phyloP scores from a whole-genome alignment of 2,888 invertebrate genomes.

The Acronicta aceris region DNA sequence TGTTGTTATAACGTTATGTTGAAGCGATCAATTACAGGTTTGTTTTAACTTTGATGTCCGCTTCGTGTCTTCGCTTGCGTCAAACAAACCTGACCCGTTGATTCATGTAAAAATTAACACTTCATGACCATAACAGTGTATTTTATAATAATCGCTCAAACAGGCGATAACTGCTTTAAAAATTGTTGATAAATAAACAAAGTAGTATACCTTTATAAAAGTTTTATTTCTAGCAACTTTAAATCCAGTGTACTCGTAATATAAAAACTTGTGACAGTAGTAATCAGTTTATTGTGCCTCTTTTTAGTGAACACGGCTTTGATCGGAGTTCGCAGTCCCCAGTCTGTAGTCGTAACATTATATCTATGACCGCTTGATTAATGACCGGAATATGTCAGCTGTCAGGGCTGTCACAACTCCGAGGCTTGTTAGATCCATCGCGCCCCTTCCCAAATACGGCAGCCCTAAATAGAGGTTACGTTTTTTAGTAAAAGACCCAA shows the following conservation, averaged over 20 bases:
- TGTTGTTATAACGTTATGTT: conserved; percentile 48
- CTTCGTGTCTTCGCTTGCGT: conserved; percentile 39
- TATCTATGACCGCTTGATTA: conserved; percentile 83
- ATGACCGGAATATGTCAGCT: conserved; percentile 86
- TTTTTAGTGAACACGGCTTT: conserved; percentile 57
- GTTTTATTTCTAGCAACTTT: conserved; percentile 16
- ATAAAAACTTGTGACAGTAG: conserved; percentile 27
- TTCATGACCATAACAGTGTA: conserved; percentile 8
- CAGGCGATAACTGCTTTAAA: conserved; percentile 9
- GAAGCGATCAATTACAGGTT: conserved; percentile 56
- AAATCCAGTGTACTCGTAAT: background rate
- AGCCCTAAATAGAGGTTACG: conserved; percentile 80
- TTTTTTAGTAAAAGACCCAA: conserved; percentile 78
- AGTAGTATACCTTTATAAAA: no score
- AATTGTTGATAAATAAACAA: background rate
- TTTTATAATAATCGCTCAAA: conserved; percentile 19
- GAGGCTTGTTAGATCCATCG: conserved; percentile 85
- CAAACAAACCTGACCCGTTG: conserved; percentile 27
- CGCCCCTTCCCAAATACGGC: conserved; percentile 76
- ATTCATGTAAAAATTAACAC: conserved; percentile 41
- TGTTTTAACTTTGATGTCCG: conserved; percentile 51
- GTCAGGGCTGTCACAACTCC: conserved; percentile 86
- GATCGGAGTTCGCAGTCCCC: conserved; percentile 65
- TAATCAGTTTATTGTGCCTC: conserved; percentile 51
- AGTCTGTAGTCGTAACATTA: conserved; percentile 72